These are phyloP conservation scores for Tauraco hartlaubi DNA, from an alignment of 2,797 vertebrate species.

Conservation along the genomic window DNA sequence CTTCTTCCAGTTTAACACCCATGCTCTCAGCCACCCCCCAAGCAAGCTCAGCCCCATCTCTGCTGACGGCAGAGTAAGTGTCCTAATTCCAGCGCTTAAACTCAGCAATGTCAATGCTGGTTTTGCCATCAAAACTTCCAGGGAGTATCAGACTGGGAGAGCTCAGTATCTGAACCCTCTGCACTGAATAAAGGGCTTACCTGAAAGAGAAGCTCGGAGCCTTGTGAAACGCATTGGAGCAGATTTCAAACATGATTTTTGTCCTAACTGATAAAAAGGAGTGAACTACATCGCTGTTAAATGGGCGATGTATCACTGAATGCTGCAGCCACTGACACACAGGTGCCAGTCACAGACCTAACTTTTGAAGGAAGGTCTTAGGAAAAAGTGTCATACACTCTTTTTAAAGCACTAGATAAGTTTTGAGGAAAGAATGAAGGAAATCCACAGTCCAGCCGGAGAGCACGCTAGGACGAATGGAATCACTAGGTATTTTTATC, in stretches of 20 bases:
- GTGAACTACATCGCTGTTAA: neutral
- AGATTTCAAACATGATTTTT: neutral
- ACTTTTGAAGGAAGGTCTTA: neutral
- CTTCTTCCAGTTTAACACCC: neutral
- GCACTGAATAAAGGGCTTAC: neutral
- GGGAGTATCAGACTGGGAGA: neutral
- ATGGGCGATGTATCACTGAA: neutral
- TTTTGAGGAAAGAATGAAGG: neutral
- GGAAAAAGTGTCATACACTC: fast-evolving
- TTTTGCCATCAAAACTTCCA: neutral
- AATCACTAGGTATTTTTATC: neutral
- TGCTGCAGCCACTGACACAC: neutral
- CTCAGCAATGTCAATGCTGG: neutral
- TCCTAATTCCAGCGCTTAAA: neutral
- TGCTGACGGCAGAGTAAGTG: no score
- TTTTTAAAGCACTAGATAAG: neutral
- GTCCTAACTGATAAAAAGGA: neutral
- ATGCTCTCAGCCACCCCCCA: neutral
- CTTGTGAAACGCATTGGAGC: fast-evolving
- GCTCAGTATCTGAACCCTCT: neutral
- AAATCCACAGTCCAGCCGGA: neutral
- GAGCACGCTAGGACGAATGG: neutral
- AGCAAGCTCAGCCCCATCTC: neutral
- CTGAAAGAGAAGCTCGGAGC: neutral
- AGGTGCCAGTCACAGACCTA: neutral